These are phyloP conservation scores for Notarius quadriscutis DNA, from an alignment of 2,113 vertebrate genomes.

Conservation along the genomic window DNA sequence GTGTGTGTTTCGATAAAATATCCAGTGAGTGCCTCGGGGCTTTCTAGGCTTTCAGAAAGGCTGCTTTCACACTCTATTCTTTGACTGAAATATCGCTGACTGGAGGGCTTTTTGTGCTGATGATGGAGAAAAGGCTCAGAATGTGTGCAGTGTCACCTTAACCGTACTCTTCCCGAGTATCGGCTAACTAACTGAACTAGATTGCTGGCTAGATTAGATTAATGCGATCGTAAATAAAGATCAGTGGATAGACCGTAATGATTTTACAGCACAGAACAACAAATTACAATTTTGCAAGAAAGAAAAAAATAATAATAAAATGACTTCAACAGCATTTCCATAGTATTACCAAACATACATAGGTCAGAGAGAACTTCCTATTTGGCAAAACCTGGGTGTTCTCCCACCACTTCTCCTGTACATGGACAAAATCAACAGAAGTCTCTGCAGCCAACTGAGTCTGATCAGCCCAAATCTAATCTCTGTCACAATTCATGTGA, in stretches of 20 bases:
- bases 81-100: not conserved
- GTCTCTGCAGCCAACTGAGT: not conserved
- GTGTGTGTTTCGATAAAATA: not conserved
- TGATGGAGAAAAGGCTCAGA: too few species aligned
- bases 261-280: too few species aligned
- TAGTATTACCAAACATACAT: not conserved
- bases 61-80: not conserved
- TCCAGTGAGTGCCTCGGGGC: not conserved
- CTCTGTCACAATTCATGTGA: not conserved
- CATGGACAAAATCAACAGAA: not conserved
- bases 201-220: not conserved
- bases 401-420: not conserved
- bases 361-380: not conserved
- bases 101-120: not conserved
- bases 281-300: too few species aligned
- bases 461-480: constrained; percentile 18
- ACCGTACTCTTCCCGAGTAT: not conserved
- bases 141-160: not conserved
- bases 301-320: too few species aligned
- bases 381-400: not conserved
- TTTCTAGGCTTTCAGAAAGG: not conserved
- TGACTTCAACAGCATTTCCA: too few species aligned
- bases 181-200: not conserved
- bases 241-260: too few species aligned
- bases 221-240: not conserved